Percentiles rank a stretch among this genome's conserved stretches.
Conservation (phyloP, 1,140 invertebrate species). For the Akabosia matsudoensis region DNA sequence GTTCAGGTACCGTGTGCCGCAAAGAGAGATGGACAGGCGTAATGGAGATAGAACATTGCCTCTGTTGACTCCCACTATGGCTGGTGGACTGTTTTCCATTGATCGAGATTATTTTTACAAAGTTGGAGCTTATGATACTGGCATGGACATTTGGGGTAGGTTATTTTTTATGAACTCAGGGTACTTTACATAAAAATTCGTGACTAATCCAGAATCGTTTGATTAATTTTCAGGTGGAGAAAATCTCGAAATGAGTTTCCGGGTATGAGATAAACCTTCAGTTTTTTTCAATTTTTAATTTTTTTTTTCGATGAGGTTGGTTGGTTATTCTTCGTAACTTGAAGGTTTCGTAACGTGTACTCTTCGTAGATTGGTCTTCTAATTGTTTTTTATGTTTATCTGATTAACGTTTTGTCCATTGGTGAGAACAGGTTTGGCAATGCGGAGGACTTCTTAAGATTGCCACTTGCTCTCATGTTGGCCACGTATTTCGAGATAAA, state of each 20-base stretch:
- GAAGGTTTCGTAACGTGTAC: no score
- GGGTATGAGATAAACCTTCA: conserved; percentile 64
- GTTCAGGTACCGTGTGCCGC: conserved; percentile 89
- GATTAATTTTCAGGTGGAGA: conserved; percentile 75
- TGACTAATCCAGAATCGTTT: conserved; percentile 64
- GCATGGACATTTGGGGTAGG: conserved; percentile 98
- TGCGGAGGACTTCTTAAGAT: conserved; percentile 95
- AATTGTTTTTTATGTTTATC: no score
- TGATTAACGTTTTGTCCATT: neutral
- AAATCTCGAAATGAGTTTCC: conserved; percentile 98
- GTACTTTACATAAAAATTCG: neutral
- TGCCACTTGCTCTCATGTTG: conserved; percentile 85
- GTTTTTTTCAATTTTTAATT: neutral
- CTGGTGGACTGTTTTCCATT: conserved; percentile 96
- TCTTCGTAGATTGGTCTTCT: no score
- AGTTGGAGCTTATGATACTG: conserved; percentile 94
- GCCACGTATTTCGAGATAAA: conserved; percentile 98
- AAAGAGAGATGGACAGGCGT: conserved; percentile 86
- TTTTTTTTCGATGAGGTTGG: neutral
- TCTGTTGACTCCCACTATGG: conserved; percentile 94
- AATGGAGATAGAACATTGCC: conserved; percentile 85
- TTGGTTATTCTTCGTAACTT: neutral
- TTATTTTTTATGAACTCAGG: neutral
- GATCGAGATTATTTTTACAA: conserved; percentile 96
- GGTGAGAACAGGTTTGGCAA: conserved; percentile 82